Percentiles rank a stretch among this genome's conserved stretches.
phyloP scores from a whole-genome alignment of 2,888 invertebrate species.

The Lepidochrysops patricia region DNA sequence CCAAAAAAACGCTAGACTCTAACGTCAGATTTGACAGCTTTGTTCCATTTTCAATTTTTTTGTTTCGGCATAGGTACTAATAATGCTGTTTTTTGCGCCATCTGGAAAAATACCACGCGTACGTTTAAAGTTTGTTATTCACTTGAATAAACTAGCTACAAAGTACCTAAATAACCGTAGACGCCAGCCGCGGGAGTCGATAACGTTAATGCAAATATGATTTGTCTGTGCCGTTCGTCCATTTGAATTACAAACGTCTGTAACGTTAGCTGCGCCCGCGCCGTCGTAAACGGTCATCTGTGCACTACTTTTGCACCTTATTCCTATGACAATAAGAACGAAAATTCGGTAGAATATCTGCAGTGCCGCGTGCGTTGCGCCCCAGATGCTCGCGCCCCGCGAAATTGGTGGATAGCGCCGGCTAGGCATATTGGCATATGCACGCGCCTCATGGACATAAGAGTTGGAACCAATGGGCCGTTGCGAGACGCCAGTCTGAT shows the following conservation, averaged over 20 bases:
- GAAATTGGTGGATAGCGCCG: background rate
- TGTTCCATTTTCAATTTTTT: too few relatives aligned
- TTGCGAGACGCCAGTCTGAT: background rate
- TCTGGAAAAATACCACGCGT: too few relatives aligned
- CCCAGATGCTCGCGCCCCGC: background rate
- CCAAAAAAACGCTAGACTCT: too few relatives aligned
- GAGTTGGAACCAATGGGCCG: background rate
- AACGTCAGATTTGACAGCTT: too few relatives aligned
- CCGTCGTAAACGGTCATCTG: conserved; percentile 9
- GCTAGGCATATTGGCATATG: background rate
- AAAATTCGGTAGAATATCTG: background rate
- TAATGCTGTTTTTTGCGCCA: too few relatives aligned
- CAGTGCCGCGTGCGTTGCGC: background rate
- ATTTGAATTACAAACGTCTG: conserved; percentile 54
- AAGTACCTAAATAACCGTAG: background rate
- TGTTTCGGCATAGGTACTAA: too few relatives aligned
- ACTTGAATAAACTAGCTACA: too few relatives aligned
- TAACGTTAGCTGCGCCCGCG: conserved; percentile 40
- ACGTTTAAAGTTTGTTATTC: too few relatives aligned
- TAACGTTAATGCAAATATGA: conserved; percentile 21
- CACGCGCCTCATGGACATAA: background rate
- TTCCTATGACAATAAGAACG: background rate
- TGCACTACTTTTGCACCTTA: background rate
- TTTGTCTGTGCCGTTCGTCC: conserved; percentile 36
- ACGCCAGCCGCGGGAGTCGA: conserved; percentile 11